phyloP scores from a whole-genome alignment of 2,797 vertebrate genomes.

The Galaxias olidus region DNA sequence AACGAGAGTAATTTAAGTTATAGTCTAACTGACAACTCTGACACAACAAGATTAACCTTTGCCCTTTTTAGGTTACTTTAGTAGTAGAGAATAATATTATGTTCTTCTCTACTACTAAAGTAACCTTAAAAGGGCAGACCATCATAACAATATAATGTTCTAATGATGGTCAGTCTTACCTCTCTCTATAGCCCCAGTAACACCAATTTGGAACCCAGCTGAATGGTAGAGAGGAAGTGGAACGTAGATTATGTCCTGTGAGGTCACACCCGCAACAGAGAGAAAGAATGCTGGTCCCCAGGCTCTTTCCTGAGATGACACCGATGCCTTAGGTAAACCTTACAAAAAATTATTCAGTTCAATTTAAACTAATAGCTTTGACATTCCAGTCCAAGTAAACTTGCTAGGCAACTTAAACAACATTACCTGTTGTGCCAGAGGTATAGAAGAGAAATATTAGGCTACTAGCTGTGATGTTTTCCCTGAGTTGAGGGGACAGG shows the following conservation, averaged over 20 bases:
- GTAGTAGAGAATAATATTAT: too few species aligned
- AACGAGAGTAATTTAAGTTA: too few species aligned
- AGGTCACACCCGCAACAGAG: conserved; percentile 49
- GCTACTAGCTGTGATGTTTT: conserved; percentile 53
- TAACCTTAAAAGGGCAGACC: neutral
- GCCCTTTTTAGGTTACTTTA: too few species aligned
- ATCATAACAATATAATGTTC: too few species aligned
- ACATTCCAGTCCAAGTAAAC: too few species aligned
- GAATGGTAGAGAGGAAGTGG: conserved; percentile 88
- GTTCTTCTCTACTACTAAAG: neutral
- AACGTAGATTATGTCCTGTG: conserved; percentile 76
- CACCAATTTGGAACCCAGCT: conserved; percentile 79
- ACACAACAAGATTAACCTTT: too few species aligned
- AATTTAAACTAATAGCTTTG: too few species aligned
- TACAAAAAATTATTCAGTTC: too few species aligned
- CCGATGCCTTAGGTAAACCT: conserved; percentile 90
- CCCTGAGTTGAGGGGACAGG: conserved; percentile 51
- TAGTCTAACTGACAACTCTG: too few species aligned
- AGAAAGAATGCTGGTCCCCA: conserved; percentile 61
- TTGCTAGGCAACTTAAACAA: neutral
- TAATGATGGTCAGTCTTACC: conserved; percentile 63
- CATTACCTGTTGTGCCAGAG: conserved; percentile 79
- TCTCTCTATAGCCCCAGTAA: conserved; percentile 77
- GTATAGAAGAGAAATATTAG: conserved; percentile 76
- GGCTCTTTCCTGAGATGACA: conserved; percentile 78